These are phyloP conservation scores for Erynnis tages DNA, from an alignment of 2,888 invertebrate genomes.

Conservation along the genomic window DNA sequence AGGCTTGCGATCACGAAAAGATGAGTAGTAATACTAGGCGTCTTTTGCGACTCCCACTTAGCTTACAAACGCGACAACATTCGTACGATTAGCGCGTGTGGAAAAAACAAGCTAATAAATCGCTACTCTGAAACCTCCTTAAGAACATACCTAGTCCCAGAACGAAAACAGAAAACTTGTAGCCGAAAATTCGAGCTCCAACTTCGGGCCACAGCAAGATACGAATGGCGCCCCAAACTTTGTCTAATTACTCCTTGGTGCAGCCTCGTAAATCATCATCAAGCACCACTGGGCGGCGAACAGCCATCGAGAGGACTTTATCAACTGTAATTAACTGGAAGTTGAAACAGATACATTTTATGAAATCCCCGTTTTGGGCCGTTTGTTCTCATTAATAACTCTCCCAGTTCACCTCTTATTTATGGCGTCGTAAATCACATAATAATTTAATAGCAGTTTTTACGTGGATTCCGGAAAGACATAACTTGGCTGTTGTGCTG, in stretches of 20 bases:
- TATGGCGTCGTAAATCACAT: slow-evolving; percentile 23
- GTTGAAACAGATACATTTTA: slow-evolving; percentile 28
- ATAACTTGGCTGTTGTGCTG: background rate
- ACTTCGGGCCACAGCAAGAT: background rate
- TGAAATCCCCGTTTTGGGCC: slow-evolving; percentile 14
- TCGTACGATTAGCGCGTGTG: too few species aligned
- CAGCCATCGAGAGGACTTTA: slow-evolving; percentile 25
- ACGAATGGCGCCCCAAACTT: slow-evolving; percentile 21
- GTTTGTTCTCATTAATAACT: slow-evolving; percentile 27
- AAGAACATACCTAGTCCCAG: too few species aligned
- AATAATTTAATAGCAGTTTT: slow-evolving; percentile 16
- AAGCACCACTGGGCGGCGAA: slow-evolving; percentile 9
- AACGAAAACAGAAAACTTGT: background rate
- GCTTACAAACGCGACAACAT: too few species aligned
- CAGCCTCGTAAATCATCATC: slow-evolving; percentile 29
- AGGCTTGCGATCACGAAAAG: too few species aligned
- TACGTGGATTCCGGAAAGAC: slow-evolving; percentile 1
- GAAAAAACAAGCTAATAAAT: too few species aligned
- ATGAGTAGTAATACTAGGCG: too few species aligned
- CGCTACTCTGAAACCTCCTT: too few species aligned
- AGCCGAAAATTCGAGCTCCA: slow-evolving; percentile 5
- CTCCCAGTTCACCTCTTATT: slow-evolving; percentile 20
- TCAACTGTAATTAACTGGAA: slow-evolving; percentile 30
- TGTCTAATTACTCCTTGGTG: slow-evolving; percentile 25
- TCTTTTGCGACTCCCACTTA: too few species aligned